Evolutionary conservation across 1,140 invertebrate species (phyloP).

Genomic region (Heliconius eleuchia): DNA sequence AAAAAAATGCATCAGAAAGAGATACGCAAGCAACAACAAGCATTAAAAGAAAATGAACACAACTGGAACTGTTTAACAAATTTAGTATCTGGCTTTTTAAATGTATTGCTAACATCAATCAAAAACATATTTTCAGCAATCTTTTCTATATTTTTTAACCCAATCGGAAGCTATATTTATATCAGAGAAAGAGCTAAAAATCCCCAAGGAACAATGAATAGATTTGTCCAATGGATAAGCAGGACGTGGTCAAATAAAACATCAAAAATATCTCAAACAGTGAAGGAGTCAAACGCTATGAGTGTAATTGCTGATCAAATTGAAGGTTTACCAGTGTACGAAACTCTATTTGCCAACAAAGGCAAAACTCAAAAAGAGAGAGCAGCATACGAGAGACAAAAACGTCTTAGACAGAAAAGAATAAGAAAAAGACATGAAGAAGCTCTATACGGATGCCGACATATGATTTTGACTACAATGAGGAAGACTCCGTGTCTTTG

Average conservation of each 20-base stretch:
- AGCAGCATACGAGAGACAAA: constrained; percentile 39
- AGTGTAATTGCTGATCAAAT: constrained; percentile 50
- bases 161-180: constrained; percentile 44
- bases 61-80: constrained; percentile 46
- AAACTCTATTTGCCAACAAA: constrained; percentile 43
- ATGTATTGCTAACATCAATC: constrained; percentile 34
- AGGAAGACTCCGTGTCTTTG: constrained; percentile 58
- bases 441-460: constrained; percentile 52
- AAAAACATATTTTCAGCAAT: constrained; percentile 29
- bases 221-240: constrained; percentile 37
- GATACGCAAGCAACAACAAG: constrained; percentile 33
- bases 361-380: constrained; percentile 48
- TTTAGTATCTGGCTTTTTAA: constrained; percentile 44
- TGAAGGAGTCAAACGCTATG: constrained; percentile 45
- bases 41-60: constrained; percentile 36
- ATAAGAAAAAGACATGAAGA: constrained; percentile 44
- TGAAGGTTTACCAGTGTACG: constrained; percentile 42
- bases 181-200: constrained; percentile 38
- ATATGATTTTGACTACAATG: constrained; percentile 53
- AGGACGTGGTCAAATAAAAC: constrained; percentile 44
- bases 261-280: constrained; percentile 39
- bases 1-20: constrained; percentile 32
- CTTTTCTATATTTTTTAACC: constrained; percentile 42
- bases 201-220: constrained; percentile 37
- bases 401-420: constrained; percentile 44